Conservation (phyloP, 2,113 vertebrate genomes). For the Uropsilus gracilis region DNA sequence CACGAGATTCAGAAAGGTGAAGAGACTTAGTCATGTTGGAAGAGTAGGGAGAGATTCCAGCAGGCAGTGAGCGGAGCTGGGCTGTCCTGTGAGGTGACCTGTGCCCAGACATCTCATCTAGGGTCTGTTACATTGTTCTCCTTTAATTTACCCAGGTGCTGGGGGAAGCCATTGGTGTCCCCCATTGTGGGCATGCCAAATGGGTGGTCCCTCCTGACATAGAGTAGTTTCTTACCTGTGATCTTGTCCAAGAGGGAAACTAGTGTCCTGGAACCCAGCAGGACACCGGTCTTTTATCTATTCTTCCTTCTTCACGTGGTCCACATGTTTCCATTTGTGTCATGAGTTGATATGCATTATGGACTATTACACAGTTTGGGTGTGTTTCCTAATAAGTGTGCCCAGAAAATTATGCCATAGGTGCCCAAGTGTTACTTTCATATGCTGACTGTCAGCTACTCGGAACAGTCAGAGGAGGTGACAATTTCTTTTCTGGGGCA, state of each 20-base stretch:
- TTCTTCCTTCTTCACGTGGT: background rate
- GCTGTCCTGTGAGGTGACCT: too few species aligned
- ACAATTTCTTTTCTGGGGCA: background rate
- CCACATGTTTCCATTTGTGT: background rate
- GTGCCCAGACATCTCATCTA: background rate
- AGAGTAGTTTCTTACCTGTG: background rate
- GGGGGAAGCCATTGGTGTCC: background rate
- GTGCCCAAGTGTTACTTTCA: background rate
- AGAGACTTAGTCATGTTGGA: background rate
- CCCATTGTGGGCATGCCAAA: background rate
- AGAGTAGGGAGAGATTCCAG: background rate
- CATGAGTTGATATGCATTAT: conserved; percentile 44
- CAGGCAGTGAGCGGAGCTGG: background rate
- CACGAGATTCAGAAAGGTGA: background rate
- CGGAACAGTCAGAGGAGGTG: background rate
- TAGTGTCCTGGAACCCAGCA: background rate
- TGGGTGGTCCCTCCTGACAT: background rate
- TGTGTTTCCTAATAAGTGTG: conserved; percentile 31
- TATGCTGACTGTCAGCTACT: conserved; percentile 6
- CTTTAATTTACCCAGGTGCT: background rate
- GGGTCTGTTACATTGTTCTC: background rate
- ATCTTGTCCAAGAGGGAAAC: background rate
- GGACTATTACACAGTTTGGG: conserved; percentile 51
- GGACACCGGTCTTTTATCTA: background rate
- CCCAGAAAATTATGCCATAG: conserved; percentile 43